Base-by-base conservation (phyloP, 2,888 invertebrate genomes). In the Drosophila kanekoi region DNA sequence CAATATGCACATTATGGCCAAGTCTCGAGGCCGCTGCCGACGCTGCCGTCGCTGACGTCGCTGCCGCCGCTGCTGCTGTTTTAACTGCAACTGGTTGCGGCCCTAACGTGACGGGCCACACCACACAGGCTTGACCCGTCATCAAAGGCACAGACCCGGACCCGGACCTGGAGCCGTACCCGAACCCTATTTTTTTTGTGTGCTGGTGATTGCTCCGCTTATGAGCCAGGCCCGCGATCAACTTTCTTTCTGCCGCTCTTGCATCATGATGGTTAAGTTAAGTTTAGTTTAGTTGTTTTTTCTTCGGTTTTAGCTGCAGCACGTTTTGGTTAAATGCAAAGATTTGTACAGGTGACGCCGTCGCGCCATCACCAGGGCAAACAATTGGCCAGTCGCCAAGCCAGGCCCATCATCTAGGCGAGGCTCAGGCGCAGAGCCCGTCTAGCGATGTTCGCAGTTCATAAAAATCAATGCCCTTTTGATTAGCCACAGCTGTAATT, bases 391-490 rank as follows among this genome's bases (percentile, higher is more conserved):
- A 54, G 44, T 52, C 52, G 54, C 51, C n/a, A 44, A 45, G 60
- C 61, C 61, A 40, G 66, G 40, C 60, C 72, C 77, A 63, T 20
- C 52, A 52, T 14, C 58, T 9, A 43, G 54, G 43, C 35, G 20
- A 14, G 13, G 18, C 56, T 59, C 65, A 48, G 37, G 53, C 65
- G 72, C 59, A 58, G 18, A 67, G 14, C 33, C 37, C 33, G 3
- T 28, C 28, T 28, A 2, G 28, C 28, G 28, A 72, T 70, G 76
- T 72, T 70, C 86, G 23, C 87, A 76, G 89, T 82, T 82, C 83
- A 86, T 86, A 83, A 83, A 88, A 89, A 78, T 69, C 79, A 85
- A 85, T 85, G 85, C 89, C 87, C 89, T 89, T 87, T 89, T 87
- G 89, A 85, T 85, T 87, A 71, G 89, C 65, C 60, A 72, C 89